Conservation (phyloP, 2,113 vertebrate genomes). For the Nanorana parkeri region DNA sequence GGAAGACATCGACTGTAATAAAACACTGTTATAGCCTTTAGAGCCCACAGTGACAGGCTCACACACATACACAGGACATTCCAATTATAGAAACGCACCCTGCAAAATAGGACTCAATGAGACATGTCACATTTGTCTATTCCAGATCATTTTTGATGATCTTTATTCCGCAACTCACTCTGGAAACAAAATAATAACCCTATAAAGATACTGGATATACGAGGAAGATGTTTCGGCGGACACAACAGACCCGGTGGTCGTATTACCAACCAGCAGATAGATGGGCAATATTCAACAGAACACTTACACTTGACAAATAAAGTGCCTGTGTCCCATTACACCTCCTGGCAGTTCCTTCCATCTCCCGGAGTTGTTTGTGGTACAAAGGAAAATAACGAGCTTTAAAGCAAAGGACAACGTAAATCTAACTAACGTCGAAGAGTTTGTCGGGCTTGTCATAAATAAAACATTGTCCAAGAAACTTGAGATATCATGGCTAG, state of each 20-base stretch:
- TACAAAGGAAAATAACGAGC: constrained; percentile 53
- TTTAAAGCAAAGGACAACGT: constrained; percentile 50
- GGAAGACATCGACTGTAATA: background rate
- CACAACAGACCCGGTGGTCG: constrained; percentile 42
- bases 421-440: constrained; percentile 52
- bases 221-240: constrained; percentile 37
- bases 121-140: constrained; percentile 52
- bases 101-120: constrained; percentile 52
- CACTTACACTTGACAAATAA: constrained; percentile 56
- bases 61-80: constrained; percentile 10
- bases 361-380: constrained; percentile 50
- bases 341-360: constrained; percentile 45
- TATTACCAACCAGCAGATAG: constrained; percentile 46
- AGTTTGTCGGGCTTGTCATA: constrained; percentile 55
- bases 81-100: constrained; percentile 42
- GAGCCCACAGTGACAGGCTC: constrained; percentile 6
- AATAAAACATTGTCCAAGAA: constrained; percentile 54
- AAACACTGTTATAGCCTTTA: constrained; percentile 22
- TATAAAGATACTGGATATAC: constrained; percentile 49
- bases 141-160: constrained; percentile 53
- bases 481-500: constrained; percentile 36
- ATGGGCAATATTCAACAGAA: constrained; percentile 52
- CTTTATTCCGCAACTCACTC: constrained; percentile 46
- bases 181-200: constrained; percentile 53
- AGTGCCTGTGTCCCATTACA: constrained; percentile 52